Conservation (phyloP, 2,797 vertebrate species). For the Pangasius djambal region DNA sequence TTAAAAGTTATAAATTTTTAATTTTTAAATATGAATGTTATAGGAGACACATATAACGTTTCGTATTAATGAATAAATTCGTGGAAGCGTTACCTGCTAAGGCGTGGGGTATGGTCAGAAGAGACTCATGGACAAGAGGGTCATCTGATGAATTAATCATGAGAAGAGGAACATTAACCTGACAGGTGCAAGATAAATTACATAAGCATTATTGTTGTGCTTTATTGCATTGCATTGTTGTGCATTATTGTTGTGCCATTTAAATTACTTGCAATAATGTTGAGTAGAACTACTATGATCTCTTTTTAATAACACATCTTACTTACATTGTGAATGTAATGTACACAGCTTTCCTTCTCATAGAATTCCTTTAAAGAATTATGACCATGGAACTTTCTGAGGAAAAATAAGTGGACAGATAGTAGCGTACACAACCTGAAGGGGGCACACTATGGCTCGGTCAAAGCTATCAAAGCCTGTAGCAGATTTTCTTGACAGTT, state of each 20-base stretch:
- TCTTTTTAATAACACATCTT: background rate
- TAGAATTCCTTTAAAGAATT: conserved; percentile 90
- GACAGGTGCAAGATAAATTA: conserved; percentile 40
- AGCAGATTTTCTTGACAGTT: background rate
- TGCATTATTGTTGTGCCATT: background rate
- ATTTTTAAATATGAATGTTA: background rate
- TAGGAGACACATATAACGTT: background rate
- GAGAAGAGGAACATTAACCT: conserved; percentile 91
- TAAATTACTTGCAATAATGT: background rate
- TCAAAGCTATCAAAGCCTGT: background rate
- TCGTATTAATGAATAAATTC: background rate
- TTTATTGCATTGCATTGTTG: too few species aligned
- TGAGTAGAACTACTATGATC: background rate
- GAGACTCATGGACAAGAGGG: conserved; percentile 89
- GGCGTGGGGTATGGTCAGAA: conserved; percentile 88
- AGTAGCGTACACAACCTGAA: background rate
- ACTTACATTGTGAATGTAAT: conserved; percentile 90
- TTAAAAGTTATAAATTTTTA: background rate
- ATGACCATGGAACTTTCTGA: conserved; percentile 93
- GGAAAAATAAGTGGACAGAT: conserved; percentile 26
- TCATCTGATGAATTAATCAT: conserved; percentile 94
- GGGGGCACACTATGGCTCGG: background rate
- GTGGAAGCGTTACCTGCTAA: conserved; percentile 81
- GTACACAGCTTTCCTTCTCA: conserved; percentile 92
- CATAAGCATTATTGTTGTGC: conserved; percentile 9